These are phyloP conservation scores for Casuarius casuarius DNA, from an alignment of 2,113 vertebrate genomes.

Conservation along the genomic window DNA sequence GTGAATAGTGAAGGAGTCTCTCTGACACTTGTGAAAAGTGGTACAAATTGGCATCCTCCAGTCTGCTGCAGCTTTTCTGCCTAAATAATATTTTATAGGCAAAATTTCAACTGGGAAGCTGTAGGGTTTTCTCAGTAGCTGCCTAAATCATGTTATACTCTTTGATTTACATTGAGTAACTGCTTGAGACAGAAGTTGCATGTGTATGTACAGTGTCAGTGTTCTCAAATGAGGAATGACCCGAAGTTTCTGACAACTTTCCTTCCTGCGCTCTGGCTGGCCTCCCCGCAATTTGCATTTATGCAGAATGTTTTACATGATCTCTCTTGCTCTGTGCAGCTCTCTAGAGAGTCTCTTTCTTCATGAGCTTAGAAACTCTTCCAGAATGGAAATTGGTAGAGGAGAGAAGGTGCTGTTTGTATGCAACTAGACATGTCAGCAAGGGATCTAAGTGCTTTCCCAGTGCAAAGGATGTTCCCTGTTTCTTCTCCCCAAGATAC, in stretches of 20 bases:
- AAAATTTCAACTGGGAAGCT: slow-evolving; percentile 16
- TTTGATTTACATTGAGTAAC: not conserved
- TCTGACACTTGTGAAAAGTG: not conserved
- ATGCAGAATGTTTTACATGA: not conserved
- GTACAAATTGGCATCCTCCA: slow-evolving; percentile 14
- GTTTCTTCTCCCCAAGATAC: not conserved
- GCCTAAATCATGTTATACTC: not conserved
- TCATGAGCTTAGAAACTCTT: not conserved
- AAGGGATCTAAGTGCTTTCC: not conserved
- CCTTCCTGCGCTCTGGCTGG: not conserved
- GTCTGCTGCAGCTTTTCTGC: not conserved
- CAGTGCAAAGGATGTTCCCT: not conserved
- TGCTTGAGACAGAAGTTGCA: not conserved
- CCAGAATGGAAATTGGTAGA: not conserved
- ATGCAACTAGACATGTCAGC: not conserved
- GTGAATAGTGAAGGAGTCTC: not conserved
- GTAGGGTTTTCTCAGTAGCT: not conserved
- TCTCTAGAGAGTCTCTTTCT: not conserved
- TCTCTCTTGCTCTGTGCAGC: not conserved
- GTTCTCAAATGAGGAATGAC: not conserved
- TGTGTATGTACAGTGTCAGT: not conserved
- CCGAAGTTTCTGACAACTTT: not conserved
- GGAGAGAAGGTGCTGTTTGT: not conserved
- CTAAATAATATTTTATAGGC: slow-evolving; percentile 20
- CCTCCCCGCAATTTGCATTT: not conserved